phyloP scores from a whole-genome alignment of 2,888 invertebrate genomes.

The Eretmocerus hayati region DNA sequence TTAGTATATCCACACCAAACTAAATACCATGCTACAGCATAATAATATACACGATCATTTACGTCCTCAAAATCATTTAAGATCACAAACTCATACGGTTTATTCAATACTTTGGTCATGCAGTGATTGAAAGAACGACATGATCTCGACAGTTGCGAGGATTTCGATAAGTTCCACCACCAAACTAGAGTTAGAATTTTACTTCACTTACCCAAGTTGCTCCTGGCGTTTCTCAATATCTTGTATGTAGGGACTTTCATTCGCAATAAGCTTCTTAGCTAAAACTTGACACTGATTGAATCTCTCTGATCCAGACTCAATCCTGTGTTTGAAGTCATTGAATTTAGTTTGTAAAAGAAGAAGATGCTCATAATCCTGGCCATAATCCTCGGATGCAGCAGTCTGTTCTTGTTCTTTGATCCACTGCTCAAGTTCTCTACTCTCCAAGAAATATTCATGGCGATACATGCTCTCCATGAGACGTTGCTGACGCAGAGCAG shows the following conservation, averaged over 20 bases:
- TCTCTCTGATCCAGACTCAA: conserved; percentile 83
- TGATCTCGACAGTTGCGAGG: no score
- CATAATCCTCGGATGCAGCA: conserved; percentile 88
- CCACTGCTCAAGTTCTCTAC: conserved; percentile 85
- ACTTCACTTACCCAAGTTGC: conserved; percentile 65
- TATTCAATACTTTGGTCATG: no score
- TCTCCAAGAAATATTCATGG: conserved; percentile 87
- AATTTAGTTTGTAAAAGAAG: conserved; percentile 82
- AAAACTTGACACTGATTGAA: conserved; percentile 86
- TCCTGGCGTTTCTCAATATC: conserved; percentile 83
- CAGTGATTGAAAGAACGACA: no score
- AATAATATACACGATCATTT: no score
- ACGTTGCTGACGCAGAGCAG: conserved; percentile 71
- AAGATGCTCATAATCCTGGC: conserved; percentile 88
- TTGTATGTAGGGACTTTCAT: conserved; percentile 76
- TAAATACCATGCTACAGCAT: conserved; percentile 1
- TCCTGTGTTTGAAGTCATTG: conserved; percentile 84
- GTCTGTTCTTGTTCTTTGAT: conserved; percentile 84
- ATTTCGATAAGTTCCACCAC: neutral
- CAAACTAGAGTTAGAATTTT: neutral
- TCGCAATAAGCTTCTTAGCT: conserved; percentile 79
- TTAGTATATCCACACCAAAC: conserved; percentile 16
- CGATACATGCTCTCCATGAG: conserved; percentile 86
- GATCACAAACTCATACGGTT: neutral
- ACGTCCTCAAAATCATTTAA: no score